phyloP scores from a whole-genome alignment of 2,113 vertebrate genomes.

The Bujurquina vittata region DNA sequence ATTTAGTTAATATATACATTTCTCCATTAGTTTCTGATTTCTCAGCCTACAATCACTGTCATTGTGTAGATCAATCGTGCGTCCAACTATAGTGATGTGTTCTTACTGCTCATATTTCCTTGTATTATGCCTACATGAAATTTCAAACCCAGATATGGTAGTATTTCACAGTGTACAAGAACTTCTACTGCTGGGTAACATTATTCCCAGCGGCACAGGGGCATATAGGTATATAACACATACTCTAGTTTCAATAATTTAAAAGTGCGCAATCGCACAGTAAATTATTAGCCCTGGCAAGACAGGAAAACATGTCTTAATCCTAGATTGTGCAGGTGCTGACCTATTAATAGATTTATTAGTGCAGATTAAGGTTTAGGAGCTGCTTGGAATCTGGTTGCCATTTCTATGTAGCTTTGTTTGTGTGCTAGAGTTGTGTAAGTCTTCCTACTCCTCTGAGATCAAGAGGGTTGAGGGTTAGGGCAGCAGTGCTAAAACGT shows the following conservation, averaged over 20 bases:
- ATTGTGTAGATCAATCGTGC: slow-evolving; percentile 2
- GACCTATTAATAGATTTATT: slow-evolving; percentile 69
- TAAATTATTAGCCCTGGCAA: not conserved
- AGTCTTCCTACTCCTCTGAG: slow-evolving; percentile 23
- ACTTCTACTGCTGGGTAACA: not conserved
- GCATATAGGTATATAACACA: not conserved
- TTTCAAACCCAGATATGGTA: slow-evolving; percentile 31
- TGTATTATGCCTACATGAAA: slow-evolving; percentile 38
- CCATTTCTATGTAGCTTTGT: slow-evolving; percentile 46
- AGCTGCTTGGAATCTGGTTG: slow-evolving; percentile 19
- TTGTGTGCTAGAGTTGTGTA: slow-evolving; percentile 4
- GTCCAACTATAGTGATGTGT: slow-evolving; percentile 28
- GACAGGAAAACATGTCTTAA: slow-evolving; percentile 22
- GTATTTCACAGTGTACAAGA: slow-evolving; percentile 39
- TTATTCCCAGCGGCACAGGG: not conserved
- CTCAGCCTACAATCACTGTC: not conserved
- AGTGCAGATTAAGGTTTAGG: slow-evolving; percentile 63
- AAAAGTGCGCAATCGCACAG: not conserved
- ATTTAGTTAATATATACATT: not conserved
- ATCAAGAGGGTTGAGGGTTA: slow-evolving; percentile 14
- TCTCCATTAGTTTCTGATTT: not conserved
- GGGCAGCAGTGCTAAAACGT: not conserved
- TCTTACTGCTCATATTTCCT: slow-evolving; percentile 47
- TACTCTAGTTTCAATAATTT: not conserved
- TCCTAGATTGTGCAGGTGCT: slow-evolving; percentile 37